Evolutionary conservation across 2,113 vertebrate species (phyloP).

Genomic region (Clupea harengus): DNA sequence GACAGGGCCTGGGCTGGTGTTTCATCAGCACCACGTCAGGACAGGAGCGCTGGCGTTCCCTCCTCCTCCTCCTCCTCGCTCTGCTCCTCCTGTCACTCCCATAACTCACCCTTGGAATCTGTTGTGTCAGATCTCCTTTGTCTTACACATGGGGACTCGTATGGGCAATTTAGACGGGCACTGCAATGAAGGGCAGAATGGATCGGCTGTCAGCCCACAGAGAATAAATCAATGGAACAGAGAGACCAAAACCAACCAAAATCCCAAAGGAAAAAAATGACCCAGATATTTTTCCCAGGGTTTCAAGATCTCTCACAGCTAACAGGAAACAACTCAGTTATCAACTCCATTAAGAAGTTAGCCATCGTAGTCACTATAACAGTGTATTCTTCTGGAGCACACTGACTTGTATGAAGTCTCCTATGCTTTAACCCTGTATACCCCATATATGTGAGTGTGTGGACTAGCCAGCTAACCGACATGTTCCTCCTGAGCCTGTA

Average conservation of each 20-base stretch:
- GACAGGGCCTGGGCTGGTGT: neutral
- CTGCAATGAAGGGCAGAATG: neutral
- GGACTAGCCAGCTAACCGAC: neutral
- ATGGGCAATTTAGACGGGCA: neutral
- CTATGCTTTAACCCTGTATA: neutral
- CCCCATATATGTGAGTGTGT: neutral
- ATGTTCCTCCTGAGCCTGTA: neutral
- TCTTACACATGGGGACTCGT: neutral
- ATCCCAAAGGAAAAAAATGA: neutral
- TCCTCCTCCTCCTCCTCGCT: neutral
- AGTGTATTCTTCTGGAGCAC: neutral
- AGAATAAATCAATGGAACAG: neutral
- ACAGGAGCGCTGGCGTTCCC: neutral
- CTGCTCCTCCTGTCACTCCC: neutral
- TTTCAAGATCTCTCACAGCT: too few species aligned
- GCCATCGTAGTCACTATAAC: too few species aligned
- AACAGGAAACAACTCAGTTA: too few species aligned
- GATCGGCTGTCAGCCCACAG: neutral
- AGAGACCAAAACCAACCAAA: neutral
- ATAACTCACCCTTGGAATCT: neutral
- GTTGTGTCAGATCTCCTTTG: constrained; percentile 1
- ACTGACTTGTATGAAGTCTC: neutral
- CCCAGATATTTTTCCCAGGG: too few species aligned
- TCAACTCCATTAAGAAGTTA: too few species aligned
- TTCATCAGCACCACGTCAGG: neutral